Percentiles rank a stretch among this genome's conserved stretches.
These are phyloP conservation scores for Macroramphosus scolopax DNA, from an alignment of 2,797 vertebrate species.

Conservation along the genomic window DNA sequence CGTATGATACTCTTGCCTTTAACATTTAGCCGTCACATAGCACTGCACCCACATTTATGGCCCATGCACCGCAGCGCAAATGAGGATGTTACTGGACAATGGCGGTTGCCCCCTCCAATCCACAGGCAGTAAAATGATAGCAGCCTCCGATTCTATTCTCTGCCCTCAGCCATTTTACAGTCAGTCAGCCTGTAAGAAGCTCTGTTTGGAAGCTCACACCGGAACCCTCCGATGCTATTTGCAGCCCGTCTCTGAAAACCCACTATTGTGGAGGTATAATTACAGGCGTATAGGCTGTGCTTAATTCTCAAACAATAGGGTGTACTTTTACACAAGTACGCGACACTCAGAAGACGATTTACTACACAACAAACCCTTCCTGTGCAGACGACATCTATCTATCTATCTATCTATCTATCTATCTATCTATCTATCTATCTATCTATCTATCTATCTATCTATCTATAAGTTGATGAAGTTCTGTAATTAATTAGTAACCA, in stretches of 20 bases:
- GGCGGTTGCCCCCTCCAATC: constrained; percentile 65
- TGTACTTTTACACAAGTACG: constrained; percentile 78
- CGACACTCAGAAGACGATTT: constrained; percentile 70
- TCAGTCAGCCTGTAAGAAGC: constrained; percentile 69
- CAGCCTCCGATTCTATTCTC: constrained; percentile 73
- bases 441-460: constrained; percentile 22
- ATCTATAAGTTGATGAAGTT: constrained; percentile 51
- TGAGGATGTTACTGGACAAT: constrained; percentile 76
- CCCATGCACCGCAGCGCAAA: constrained; percentile 55
- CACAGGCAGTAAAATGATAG: constrained; percentile 70
- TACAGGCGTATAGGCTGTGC: constrained; percentile 78
- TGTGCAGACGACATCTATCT: constrained; percentile 51
- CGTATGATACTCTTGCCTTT: constrained; percentile 31
- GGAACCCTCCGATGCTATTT: constrained; percentile 80
- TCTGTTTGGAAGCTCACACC: constrained; percentile 72
- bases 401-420: not conserved
- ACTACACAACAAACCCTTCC: constrained; percentile 62
- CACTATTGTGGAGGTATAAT: constrained; percentile 81
- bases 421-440: constrained; percentile 19
- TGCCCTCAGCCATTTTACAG: constrained; percentile 74
- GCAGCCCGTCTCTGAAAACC: constrained; percentile 76
- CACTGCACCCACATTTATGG: constrained; percentile 55
- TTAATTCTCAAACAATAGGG: constrained; percentile 86
- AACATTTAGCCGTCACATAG: constrained; percentile 56
- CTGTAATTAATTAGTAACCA: constrained; percentile 51